Conservation (phyloP, 2,888 invertebrate species). For the Mesorhabditis spiculigera region DNA sequence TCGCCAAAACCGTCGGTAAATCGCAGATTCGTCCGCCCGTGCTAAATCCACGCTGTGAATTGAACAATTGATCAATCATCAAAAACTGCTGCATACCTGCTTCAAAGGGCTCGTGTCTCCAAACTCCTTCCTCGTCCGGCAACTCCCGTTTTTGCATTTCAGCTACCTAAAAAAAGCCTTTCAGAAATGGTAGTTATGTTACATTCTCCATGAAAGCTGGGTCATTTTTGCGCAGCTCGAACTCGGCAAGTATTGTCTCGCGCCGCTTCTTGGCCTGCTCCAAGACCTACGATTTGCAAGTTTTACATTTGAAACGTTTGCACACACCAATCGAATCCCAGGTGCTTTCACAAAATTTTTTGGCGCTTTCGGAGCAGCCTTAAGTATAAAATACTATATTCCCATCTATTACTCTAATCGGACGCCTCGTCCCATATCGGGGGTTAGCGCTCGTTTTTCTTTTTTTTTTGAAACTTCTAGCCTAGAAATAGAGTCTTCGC, state of each 20-base stretch:
- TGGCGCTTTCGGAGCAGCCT: no score
- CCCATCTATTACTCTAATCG: no score
- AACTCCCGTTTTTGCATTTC: not conserved
- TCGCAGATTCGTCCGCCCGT: not conserved
- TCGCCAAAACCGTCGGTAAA: not conserved
- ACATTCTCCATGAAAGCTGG: slow-evolving; percentile 1
- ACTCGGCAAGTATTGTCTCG: not conserved
- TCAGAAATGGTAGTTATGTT: not conserved
- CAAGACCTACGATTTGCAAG: not conserved
- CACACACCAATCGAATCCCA: no score
- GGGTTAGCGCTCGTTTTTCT: no score
- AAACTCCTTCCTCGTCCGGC: not conserved
- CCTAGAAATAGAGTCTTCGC: no score
- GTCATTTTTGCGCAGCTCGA: not conserved
- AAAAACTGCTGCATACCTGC: not conserved
- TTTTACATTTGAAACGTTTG: not conserved
- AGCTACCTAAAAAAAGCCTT: not conserved
- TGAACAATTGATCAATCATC: not conserved
- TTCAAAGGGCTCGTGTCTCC: not conserved
- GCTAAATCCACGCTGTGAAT: not conserved
- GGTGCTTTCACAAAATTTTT: no score
- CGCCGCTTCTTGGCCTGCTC: not conserved
- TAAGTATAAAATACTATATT: not conserved
- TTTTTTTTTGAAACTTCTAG: no score
- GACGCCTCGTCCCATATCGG: no score